Evolutionary conservation across 2,113 vertebrate genomes (phyloP).

Genomic region (western clawed frog (Xenopus tropicalis)): DNA sequence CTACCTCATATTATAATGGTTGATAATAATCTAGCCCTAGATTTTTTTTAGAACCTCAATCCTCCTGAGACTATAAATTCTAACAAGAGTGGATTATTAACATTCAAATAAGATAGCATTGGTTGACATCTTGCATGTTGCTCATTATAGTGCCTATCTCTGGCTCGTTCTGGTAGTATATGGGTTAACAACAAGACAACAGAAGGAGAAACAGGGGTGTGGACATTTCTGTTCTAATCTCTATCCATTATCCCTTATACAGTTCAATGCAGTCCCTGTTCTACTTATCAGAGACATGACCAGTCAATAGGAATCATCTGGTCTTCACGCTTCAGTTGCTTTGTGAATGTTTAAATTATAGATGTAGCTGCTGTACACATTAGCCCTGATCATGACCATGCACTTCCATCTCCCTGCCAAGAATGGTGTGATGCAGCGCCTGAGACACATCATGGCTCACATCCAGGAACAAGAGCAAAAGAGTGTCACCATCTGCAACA

Average conservation of each 20-base stretch:
- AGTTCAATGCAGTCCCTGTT: background rate
- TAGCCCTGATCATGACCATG: constrained; percentile 3
- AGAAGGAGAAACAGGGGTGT: background rate
- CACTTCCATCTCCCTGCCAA: too few species aligned
- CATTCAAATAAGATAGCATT: too few species aligned
- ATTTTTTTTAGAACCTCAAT: too few species aligned
- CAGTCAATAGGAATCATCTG: constrained; percentile 18
- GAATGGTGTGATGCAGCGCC: background rate
- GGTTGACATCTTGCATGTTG: too few species aligned
- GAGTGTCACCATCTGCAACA: too few species aligned
- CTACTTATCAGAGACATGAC: background rate
- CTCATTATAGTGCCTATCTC: too few species aligned
- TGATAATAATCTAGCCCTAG: too few species aligned
- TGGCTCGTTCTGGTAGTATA: too few species aligned
- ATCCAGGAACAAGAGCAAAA: too few species aligned
- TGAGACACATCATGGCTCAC: background rate
- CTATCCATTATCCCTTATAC: background rate
- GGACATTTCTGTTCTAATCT: background rate
- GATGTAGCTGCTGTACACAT: constrained; percentile 7
- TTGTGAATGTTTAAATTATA: constrained; percentile 7
- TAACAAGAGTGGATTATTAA: too few species aligned
- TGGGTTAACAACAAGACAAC: background rate
- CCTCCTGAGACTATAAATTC: too few species aligned
- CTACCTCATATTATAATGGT: too few species aligned
- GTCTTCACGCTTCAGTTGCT: constrained; percentile 7